Base-by-base conservation (phyloP, 2,888 invertebrate species). In the Pollenia angustigena region DNA sequence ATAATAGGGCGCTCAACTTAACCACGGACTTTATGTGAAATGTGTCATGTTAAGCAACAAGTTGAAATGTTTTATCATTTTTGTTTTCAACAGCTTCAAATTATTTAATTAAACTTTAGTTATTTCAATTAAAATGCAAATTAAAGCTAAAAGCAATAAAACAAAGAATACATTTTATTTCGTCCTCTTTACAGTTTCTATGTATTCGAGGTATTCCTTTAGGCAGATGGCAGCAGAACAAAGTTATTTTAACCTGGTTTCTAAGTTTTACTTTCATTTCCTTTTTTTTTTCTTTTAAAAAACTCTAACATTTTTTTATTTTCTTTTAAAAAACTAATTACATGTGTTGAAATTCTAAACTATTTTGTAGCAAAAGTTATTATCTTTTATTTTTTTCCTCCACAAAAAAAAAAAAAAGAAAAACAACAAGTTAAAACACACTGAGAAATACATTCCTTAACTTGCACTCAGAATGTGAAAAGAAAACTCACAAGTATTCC, bases 311-410 rank as follows among this genome's bases (percentile, higher is more conserved):
- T 40, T 40, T 16, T 44, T 48, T 4, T 7, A 44, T 48, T 16
- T 46, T 14, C 8, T 18, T 56, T 16, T 12, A 40, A 58, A 48
- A 79, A 69, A 79, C 32, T 79, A 58, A 58, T 79, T 56, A 68
- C 79, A 79, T 18, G 68, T 79, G 68, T 69, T 69, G 23, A 48
- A 58, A 50, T 50, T 58, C 50, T 42, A 69, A 79, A 60, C 40
- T 79, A 50, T 79, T 44, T 76, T 78, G 56, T 69, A 42, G 42
- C 40, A 58, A 69, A 68, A 46, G 56, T 58, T 68, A 32, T 40
- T 44, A 54, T 64, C 11, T 23, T 44, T 18, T 54, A 16, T n/a
- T 60, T 9, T 60, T n/a, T 42, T n/a, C 1, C 60, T 0, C 2
- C 10, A 58, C 14, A 32, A 58, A 11, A 64, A 64, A 44, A 64